A percentile compares a stretch with the other conserved stretches of the same genome.
phyloP scores from a whole-genome alignment of 2,113 vertebrate genomes.

The Ibidorhyncha struthersii region DNA sequence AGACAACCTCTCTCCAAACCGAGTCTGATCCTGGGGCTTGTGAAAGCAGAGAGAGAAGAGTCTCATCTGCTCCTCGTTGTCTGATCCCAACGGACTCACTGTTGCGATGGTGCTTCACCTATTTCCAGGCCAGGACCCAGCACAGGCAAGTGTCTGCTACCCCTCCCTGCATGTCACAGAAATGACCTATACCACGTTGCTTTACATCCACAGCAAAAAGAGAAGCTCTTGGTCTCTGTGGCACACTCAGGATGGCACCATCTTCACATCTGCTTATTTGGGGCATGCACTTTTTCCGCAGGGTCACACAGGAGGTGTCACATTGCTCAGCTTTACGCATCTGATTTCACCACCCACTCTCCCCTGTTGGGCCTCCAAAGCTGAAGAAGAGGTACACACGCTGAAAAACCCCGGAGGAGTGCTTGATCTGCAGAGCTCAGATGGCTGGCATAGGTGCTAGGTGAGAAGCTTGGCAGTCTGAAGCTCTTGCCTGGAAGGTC shows the following conservation, averaged over 20 bases:
- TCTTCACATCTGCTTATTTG: not conserved
- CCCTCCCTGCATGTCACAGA: not conserved
- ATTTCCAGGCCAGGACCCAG: not conserved
- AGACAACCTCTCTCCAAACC: not conserved
- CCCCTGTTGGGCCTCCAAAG: not conserved
- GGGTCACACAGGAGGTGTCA: not conserved
- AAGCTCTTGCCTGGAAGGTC: not conserved
- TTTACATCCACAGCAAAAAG: not conserved
- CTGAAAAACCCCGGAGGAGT: not conserved
- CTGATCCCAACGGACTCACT: not conserved
- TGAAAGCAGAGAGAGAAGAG: not conserved
- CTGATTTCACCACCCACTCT: not conserved
- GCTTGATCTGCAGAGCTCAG: not conserved
- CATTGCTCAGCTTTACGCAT: not conserved
- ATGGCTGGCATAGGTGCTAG: not conserved
- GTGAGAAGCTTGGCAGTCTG: not conserved
- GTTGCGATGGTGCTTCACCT: not conserved
- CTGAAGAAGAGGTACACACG: not conserved
- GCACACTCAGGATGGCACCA: not conserved
- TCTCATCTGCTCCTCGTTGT: not conserved
- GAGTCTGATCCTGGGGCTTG: not conserved
- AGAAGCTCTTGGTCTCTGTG: not conserved
- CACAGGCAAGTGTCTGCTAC: rapidly evolving
- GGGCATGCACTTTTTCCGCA: not conserved
- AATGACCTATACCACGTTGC: not conserved